Evolutionary conservation across 2,797 vertebrate species (phyloP).

Genomic region (Darevskia nairensis): DNA sequence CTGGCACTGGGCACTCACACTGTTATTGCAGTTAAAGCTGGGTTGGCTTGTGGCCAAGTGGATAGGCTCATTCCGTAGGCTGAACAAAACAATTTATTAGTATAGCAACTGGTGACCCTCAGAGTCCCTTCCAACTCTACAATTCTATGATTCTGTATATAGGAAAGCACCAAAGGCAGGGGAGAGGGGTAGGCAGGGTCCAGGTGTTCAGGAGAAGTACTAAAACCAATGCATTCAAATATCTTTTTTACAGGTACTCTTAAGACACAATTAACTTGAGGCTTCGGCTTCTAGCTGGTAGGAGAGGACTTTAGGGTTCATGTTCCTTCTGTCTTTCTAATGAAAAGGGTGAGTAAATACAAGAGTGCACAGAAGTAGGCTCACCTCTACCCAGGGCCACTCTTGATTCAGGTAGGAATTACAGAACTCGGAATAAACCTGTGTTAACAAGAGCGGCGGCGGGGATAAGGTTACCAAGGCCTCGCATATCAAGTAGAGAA

Average conservation of each 20-base stretch:
- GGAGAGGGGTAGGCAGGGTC: too few species aligned
- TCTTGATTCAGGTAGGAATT: neutral
- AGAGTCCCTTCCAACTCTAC: too few species aligned
- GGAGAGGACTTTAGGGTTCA: neutral
- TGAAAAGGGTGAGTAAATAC: too few species aligned
- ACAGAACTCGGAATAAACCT: neutral
- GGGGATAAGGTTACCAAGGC: neutral
- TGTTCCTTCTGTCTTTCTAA: neutral
- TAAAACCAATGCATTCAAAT: neutral
- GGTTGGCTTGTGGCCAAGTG: neutral
- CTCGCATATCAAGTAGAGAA: neutral
- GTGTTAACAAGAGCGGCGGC: neutral
- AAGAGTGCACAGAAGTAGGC: neutral
- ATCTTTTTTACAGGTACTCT: neutral
- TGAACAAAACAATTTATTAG: neutral
- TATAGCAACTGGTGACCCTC: neutral
- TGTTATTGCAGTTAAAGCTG: neutral
- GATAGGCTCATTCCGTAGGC: neutral
- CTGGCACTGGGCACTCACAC: neutral
- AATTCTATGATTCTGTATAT: too few species aligned
- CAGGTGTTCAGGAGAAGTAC: neutral
- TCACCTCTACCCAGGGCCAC: neutral
- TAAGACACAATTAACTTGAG: neutral
- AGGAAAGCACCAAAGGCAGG: neutral
- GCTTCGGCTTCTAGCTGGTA: neutral